Evolutionary conservation across 2,888 invertebrate genomes (phyloP).

Genomic region (Ophion costatus): DNA sequence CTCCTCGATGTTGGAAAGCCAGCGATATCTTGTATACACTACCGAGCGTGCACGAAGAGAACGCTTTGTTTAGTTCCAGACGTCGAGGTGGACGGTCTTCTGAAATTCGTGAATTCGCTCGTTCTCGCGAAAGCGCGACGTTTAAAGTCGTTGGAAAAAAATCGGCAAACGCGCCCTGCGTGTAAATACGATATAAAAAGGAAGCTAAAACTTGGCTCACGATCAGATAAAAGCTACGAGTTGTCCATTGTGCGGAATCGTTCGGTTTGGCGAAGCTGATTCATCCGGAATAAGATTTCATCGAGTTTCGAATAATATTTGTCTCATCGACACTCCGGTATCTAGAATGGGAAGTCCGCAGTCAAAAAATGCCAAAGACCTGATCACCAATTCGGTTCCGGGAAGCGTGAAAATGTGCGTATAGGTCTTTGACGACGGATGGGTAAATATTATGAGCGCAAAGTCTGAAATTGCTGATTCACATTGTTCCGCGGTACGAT

Average conservation of each 20-base stretch:
- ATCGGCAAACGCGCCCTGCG: no score
- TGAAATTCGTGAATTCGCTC: slow-evolving; percentile 12
- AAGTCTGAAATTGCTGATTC: background rate
- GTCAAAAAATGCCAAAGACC: slow-evolving; percentile 60
- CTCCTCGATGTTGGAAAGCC: slow-evolving; percentile 47
- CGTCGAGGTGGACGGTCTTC: slow-evolving; percentile 47
- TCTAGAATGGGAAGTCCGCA: slow-evolving; percentile 64
- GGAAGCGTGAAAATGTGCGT: slow-evolving; percentile 64
- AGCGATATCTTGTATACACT: slow-evolving; percentile 49
- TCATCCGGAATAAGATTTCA: background rate
- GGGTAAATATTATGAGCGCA: background rate
- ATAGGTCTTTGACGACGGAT: slow-evolving; percentile 1
- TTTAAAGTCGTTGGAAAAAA: background rate
- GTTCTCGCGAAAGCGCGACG: background rate
- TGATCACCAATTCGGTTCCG: slow-evolving; percentile 46
- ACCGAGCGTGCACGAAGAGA: slow-evolving; percentile 14
- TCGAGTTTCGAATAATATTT: background rate
- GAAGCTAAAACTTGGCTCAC: background rate
- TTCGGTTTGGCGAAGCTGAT: background rate
- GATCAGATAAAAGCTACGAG: background rate
- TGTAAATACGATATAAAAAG: no score
- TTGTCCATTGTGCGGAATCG: background rate
- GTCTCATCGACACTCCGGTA: background rate
- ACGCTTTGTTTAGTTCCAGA: slow-evolving; percentile 59
- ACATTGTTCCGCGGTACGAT: background rate